A percentile compares a stretch with the other conserved stretches of the same genome.
phyloP scores from a whole-genome alignment of 64 coral and sea anemone species.

The Stichodactyla helianthus region DNA sequence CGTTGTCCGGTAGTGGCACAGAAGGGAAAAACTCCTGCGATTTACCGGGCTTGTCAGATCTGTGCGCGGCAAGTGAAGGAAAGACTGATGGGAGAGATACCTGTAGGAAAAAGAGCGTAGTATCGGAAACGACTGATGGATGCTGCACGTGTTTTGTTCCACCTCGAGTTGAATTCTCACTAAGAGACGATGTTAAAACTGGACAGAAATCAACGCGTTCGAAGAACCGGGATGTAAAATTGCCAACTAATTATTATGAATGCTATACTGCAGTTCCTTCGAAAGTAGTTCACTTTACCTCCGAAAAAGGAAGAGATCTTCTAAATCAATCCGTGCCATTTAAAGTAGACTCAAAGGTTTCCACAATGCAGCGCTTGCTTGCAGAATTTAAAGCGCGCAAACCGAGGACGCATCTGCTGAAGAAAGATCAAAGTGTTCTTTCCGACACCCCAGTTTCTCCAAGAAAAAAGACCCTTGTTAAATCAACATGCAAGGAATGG shows the following conservation, averaged over 20 bases:
- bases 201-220: not conserved
- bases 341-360: conserved; percentile 3
- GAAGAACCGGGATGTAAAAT: not conserved
- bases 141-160: not conserved
- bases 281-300: too few relatives aligned
- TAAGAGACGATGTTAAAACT: not conserved
- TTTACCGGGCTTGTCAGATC: not conserved
- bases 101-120: not conserved
- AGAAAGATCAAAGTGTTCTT: not conserved
- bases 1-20: not conserved
- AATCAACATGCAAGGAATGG: not conserved
- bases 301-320: not conserved
- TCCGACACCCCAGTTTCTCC: not conserved
- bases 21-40: not conserved
- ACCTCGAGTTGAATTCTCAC: not conserved
- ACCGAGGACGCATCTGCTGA: not conserved
- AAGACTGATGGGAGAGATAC: not conserved
- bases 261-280: not conserved
- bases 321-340: not conserved
- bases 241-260: not conserved
- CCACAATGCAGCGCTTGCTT: not conserved
- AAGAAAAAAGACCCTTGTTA: not conserved
- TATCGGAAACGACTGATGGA: not conserved
- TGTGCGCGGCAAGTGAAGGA: not conserved
- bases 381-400: not conserved